A percentile compares a stretch with the other conserved stretches of the same genome.
phyloP scores from a whole-genome alignment of 2,888 invertebrate genomes.

The Oasisia sp. region DNA sequence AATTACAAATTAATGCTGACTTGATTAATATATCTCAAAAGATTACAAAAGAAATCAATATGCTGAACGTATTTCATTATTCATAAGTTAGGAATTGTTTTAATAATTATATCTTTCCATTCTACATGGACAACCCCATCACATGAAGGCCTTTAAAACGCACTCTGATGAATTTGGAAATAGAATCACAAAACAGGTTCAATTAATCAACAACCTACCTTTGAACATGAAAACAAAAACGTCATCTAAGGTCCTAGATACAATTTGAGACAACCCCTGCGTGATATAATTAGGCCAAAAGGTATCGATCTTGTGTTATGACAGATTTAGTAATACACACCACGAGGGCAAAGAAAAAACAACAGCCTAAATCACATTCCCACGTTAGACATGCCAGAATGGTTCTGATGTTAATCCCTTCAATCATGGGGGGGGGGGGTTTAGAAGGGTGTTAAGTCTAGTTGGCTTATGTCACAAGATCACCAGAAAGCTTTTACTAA shows the following conservation, averaged over 20 bases:
- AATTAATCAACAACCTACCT: not conserved
- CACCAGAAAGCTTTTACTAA: not conserved
- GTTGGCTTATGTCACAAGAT: not conserved
- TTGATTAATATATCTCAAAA: not conserved
- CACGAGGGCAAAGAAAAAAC: not conserved
- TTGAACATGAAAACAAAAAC: not conserved
- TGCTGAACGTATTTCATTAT: not conserved
- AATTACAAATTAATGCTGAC: not conserved
- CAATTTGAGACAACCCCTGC: not conserved
- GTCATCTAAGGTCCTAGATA: not conserved
- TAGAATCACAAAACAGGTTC: not conserved
- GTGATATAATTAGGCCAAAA: not conserved
- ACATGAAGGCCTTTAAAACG: too few species aligned
- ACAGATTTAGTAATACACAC: not conserved
- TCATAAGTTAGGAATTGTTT: not conserved
- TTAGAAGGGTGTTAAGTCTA: not conserved
- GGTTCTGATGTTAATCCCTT: not conserved
- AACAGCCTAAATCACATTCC: not conserved
- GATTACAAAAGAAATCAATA: not conserved
- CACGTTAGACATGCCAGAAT: not conserved
- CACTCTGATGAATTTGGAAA: too few species aligned
- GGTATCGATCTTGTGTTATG: not conserved
- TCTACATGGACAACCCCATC: not conserved
- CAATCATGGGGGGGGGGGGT: not conserved
- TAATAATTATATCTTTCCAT: not conserved